These are phyloP conservation scores for Hypselothyrea guttata DNA, from an alignment of 2,888 invertebrate genomes.

Conservation along the genomic window DNA sequence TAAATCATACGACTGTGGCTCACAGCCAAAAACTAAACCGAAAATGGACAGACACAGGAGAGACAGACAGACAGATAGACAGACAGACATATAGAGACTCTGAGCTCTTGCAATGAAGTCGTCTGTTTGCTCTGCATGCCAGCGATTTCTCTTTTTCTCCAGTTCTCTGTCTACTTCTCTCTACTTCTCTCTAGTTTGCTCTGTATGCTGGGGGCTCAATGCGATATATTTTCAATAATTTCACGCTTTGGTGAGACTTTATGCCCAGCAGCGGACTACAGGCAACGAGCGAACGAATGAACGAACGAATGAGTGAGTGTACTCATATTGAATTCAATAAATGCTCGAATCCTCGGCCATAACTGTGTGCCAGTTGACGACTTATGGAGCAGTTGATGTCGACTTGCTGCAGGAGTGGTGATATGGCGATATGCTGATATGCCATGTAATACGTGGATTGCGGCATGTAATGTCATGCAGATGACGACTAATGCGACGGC, in stretches of 20 bases:
- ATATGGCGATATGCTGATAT: no score
- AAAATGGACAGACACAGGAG: slow-evolving; percentile 11
- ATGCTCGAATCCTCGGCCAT: slow-evolving; percentile 48
- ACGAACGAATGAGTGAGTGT: background rate
- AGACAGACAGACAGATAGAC: background rate
- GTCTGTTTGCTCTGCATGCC: slow-evolving; percentile 32
- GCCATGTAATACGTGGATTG: slow-evolving; percentile 72
- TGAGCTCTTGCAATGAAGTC: slow-evolving; percentile 38
- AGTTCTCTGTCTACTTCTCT: background rate
- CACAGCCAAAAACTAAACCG: slow-evolving; percentile 48
- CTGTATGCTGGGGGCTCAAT: slow-evolving; percentile 17
- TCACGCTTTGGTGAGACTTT: slow-evolving; percentile 65
- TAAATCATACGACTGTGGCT: slow-evolving; percentile 67
- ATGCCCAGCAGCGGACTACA: slow-evolving; percentile 49
- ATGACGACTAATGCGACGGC: slow-evolving; percentile 75
- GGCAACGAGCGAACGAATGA: background rate
- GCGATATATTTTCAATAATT: slow-evolving; percentile 67
- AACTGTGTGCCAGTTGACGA: slow-evolving; percentile 57
- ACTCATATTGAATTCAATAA: slow-evolving; percentile 74
- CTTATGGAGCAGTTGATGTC: slow-evolving; percentile 62
- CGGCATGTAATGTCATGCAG: slow-evolving; percentile 77
- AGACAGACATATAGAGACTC: slow-evolving; percentile 8
- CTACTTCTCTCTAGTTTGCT: slow-evolving; percentile 6
- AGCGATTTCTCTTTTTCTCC: slow-evolving; percentile 22
- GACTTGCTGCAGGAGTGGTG: slow-evolving; percentile 32